These are phyloP conservation scores for Macquaria ambigua DNA, from an alignment of 2,113 vertebrate genomes.

Conservation along the genomic window DNA sequence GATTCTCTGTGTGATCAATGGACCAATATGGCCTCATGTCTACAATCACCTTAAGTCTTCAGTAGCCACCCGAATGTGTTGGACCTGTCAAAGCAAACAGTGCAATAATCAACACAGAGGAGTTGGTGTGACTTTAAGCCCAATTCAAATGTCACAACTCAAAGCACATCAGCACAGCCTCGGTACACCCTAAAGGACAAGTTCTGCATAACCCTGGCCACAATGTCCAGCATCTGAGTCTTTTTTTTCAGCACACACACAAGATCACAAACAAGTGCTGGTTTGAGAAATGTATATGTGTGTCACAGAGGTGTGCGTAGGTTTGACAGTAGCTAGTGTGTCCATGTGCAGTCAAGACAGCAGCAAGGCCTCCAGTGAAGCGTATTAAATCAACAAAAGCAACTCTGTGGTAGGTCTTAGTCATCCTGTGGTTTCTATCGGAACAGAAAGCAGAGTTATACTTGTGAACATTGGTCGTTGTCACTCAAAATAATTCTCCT, in stretches of 20 bases:
- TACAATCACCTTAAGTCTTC: slow-evolving; percentile 39
- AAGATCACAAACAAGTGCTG: slow-evolving; percentile 15
- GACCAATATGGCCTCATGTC: slow-evolving; percentile 50
- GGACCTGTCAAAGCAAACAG: slow-evolving; percentile 31
- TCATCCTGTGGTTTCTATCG: slow-evolving; percentile 56
- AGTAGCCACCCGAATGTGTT: background rate
- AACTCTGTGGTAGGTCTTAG: slow-evolving; percentile 52
- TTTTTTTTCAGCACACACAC: background rate
- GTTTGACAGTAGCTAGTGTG: slow-evolving; percentile 52
- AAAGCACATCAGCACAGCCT: slow-evolving; percentile 32
- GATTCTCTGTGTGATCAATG: slow-evolving; percentile 68
- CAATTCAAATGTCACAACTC: slow-evolving; percentile 63
- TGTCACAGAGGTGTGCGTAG: slow-evolving; percentile 31
- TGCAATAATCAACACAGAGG: slow-evolving; percentile 22
- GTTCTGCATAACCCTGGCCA: slow-evolving; percentile 7
- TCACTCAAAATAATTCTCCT: slow-evolving; percentile 35
- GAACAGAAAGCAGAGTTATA: slow-evolving; percentile 24
- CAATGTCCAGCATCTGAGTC: background rate
- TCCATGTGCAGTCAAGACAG: slow-evolving; percentile 43
- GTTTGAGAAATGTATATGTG: slow-evolving; percentile 13
- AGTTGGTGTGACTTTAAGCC: slow-evolving; percentile 53
- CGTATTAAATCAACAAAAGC: slow-evolving; percentile 66
- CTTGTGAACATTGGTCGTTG: slow-evolving; percentile 36
- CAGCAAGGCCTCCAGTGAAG: slow-evolving; percentile 54
- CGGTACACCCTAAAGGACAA: slow-evolving; percentile 30